Evolutionary conservation across 2,113 vertebrate genomes (phyloP).

Genomic region (Etia nguti): DNA sequence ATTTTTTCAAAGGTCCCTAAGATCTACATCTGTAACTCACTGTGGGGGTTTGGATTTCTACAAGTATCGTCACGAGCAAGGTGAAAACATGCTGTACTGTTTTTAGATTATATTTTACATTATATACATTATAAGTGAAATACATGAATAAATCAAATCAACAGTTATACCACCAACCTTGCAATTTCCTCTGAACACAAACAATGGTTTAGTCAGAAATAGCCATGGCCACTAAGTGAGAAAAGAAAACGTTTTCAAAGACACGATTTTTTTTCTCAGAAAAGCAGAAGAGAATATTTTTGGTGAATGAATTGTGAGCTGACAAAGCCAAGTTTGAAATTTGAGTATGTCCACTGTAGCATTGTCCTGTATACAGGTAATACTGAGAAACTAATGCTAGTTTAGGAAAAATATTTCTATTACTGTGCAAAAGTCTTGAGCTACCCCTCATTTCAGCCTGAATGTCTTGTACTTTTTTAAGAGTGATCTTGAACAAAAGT

Average conservation of each 20-base stretch:
- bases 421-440: not conserved
- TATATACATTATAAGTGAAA: not conserved
- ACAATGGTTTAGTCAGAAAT: not conserved
- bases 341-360: not conserved
- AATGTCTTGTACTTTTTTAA: accelerated
- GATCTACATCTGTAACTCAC: too few species aligned
- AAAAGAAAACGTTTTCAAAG: not conserved
- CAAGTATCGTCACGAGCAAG: not conserved
- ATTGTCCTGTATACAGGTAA: not conserved
- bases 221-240: accelerated
- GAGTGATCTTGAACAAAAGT: not conserved
- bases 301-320: not conserved
- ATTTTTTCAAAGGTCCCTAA: not conserved
- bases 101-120: not conserved
- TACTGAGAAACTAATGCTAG: not conserved
- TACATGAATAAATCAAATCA: not conserved
- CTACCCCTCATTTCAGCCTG: not conserved
- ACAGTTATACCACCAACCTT: not conserved
- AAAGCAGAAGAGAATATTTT: not conserved
- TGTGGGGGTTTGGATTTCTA: not conserved
- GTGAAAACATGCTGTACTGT: not conserved
- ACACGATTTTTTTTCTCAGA: not conserved
- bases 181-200: not conserved
- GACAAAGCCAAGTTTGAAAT: not conserved
- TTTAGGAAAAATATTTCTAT: not conserved